phyloP scores from a whole-genome alignment of 2,888 invertebrate species.

The Chalcis sispes region DNA sequence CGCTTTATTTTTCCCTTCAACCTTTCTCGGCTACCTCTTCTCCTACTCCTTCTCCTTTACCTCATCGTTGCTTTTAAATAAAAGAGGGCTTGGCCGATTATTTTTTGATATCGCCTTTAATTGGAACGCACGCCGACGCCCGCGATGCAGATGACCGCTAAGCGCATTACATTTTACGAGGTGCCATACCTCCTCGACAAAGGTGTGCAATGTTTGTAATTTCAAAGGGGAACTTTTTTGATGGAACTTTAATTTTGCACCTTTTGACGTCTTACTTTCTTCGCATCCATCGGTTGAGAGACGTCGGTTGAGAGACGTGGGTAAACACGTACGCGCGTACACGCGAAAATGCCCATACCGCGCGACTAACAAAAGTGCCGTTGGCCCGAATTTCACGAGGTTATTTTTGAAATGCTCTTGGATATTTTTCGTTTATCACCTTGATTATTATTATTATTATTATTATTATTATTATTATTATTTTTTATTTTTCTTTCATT shows the following conservation, averaged over 20 bases:
- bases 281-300: not conserved
- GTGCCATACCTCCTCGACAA: not conserved
- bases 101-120: conserved; percentile 26
- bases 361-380: conserved; percentile 6
- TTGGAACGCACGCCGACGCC: not conserved
- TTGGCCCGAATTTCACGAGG: conserved; percentile 17
- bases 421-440: not conserved
- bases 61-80: no score
- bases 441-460: not conserved
- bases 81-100: conserved; percentile 9
- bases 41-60: no score
- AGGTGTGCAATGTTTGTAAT: conserved; percentile 10
- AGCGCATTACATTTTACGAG: conserved; percentile 19
- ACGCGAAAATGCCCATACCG: no score
- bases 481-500: not conserved
- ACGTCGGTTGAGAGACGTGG: not conserved
- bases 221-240: conserved; percentile 23
- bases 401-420: conserved; percentile 22
- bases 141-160: not conserved
- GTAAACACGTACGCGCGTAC: no score
- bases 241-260: conserved; percentile 40
- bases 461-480: no score
- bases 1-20: no score
- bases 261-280: conserved; percentile 25
- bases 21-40: no score